Evolutionary conservation across 2,113 vertebrate genomes (phyloP).

Genomic region (Oreotrochilus melanogaster): DNA sequence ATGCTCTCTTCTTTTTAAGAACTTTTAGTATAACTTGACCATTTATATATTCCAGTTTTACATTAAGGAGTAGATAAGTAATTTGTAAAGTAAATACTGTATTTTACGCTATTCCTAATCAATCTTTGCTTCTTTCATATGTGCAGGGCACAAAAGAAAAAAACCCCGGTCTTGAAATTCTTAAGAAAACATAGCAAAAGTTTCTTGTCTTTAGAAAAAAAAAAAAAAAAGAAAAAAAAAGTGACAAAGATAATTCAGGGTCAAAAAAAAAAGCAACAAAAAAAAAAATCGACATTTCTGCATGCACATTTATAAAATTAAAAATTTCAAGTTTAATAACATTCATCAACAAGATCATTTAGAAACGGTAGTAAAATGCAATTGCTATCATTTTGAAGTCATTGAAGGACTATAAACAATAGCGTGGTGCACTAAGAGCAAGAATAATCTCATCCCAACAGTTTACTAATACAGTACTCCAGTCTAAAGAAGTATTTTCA

Average conservation of each 20-base stretch:
- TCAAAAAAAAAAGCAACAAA: background rate
- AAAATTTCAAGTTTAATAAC: background rate
- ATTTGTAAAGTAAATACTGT: background rate
- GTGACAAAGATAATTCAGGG: background rate
- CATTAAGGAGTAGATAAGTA: background rate
- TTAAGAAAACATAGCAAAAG: background rate
- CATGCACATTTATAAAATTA: fast-evolving
- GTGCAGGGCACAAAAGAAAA: background rate
- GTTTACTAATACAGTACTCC: background rate
- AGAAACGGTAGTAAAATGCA: background rate
- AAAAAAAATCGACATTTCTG: background rate
- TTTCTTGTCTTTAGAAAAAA: background rate
- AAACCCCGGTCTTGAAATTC: background rate
- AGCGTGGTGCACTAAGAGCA: background rate
- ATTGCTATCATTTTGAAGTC: background rate
- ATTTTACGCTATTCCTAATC: background rate
- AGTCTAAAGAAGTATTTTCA: background rate
- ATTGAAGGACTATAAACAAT: background rate
- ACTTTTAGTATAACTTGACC: background rate
- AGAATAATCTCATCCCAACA: background rate
- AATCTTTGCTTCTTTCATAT: background rate
- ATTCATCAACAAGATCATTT: background rate
- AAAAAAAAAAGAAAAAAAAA: background rate
- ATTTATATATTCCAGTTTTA: background rate
- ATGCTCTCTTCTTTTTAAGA: background rate